These are phyloP conservation scores for Laterallus jamaicensis DNA, from an alignment of 2,113 vertebrate genomes.

Conservation along the genomic window DNA sequence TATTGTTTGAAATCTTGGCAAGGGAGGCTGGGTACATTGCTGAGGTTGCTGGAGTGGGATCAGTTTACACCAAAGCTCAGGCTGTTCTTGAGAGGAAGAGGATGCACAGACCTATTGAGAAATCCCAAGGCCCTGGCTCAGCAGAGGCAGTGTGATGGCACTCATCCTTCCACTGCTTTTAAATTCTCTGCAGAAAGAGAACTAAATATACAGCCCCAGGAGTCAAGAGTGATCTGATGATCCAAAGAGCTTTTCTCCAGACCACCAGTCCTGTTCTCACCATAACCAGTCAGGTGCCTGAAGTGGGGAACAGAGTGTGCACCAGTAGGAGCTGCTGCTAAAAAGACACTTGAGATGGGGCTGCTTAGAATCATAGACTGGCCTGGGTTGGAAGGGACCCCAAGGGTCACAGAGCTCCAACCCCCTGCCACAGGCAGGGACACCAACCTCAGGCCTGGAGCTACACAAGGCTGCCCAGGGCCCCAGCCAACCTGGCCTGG, in stretches of 20 bases:
- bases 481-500: too few relatives aligned
- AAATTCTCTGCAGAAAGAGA: not conserved
- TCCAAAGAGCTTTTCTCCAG: not conserved
- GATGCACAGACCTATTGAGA: not conserved
- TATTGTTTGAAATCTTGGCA: constrained; percentile 53
- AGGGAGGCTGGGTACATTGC: not conserved
- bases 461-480: too few relatives aligned
- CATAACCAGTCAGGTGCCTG: not conserved
- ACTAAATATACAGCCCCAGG: not conserved
- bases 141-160: not conserved
- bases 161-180: not conserved
- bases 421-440: too few relatives aligned
- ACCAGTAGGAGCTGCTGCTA: not conserved
- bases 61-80: not conserved
- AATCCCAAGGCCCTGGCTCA: not conserved
- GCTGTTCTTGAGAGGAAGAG: not conserved
- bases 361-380: not conserved
- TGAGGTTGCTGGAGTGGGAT: not conserved
- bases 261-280: not conserved
- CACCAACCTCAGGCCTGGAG: too few relatives aligned
- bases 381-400: too few relatives aligned
- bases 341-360: not conserved
- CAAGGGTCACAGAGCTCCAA: too few relatives aligned
- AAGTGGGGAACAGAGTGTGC: not conserved
- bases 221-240: not conserved